Percentiles rank a stretch among this genome's conserved stretches.
Conservation (phyloP, 2,888 invertebrate species). For the Xiphydria camelus region DNA sequence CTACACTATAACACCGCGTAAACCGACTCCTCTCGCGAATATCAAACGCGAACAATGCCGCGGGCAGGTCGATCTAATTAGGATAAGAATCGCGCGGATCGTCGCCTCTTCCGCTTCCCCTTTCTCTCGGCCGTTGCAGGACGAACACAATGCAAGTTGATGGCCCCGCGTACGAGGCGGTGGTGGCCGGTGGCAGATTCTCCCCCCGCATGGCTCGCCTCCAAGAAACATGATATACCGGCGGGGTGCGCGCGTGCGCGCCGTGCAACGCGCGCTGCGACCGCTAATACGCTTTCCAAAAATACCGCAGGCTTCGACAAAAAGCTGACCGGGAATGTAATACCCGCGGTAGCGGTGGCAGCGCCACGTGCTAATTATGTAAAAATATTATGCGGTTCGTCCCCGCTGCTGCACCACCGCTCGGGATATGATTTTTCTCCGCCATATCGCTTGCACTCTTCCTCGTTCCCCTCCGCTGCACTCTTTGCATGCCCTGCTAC, state of each 20-base stretch:
- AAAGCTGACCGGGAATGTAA: conserved; percentile 46
- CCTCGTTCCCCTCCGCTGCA: too few species aligned
- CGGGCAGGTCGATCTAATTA: conserved; percentile 50
- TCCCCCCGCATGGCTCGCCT: conserved; percentile 45
- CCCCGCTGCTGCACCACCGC: too few species aligned
- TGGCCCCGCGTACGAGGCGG: conserved; percentile 19
- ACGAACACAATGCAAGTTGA: conserved; percentile 31
- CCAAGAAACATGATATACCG: conserved; percentile 56
- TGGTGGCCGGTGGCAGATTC: background rate
- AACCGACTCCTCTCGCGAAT: background rate
- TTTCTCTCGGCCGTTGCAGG: too few species aligned
- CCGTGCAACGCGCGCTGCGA: conserved; percentile 36
- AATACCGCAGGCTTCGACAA: conserved; percentile 51
- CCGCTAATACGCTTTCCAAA: conserved; percentile 52
- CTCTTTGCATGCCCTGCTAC: too few species aligned
- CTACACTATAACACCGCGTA: background rate
- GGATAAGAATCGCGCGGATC: conserved; percentile 48
- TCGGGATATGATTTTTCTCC: too few species aligned
- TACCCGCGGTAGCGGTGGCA: conserved; percentile 28
- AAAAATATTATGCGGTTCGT: conserved; percentile 54
- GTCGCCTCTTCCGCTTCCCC: conserved; percentile 35
- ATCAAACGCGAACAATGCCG: conserved; percentile 30
- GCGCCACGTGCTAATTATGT: conserved; percentile 57
- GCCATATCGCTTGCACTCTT: too few species aligned
- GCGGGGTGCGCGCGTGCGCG: conserved; percentile 35